Conservation (phyloP, 2,797 vertebrate genomes). For the Synaphobranchus kaupii region DNA sequence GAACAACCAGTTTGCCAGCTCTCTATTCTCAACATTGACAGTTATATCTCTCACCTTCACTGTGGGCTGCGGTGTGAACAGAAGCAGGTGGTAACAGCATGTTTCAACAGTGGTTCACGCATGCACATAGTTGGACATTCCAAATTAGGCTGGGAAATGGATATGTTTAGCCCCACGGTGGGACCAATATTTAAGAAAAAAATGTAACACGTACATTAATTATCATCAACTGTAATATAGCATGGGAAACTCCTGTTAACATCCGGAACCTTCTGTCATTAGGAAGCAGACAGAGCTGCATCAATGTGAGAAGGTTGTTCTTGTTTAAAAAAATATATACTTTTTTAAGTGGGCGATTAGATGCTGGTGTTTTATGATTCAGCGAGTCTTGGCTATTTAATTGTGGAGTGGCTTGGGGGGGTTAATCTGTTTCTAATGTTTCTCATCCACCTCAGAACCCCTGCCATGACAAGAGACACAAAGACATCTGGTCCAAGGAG, state of each 20-base stretch:
- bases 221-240: neutral
- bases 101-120: too few species aligned
- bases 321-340: too few species aligned
- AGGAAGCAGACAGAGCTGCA: too few species aligned
- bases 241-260: neutral
- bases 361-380: neutral
- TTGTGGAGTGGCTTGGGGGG: neutral
- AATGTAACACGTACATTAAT: neutral
- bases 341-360: neutral
- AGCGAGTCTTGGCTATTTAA: neutral
- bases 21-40: too few species aligned
- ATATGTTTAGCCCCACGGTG: too few species aligned
- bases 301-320: too few species aligned
- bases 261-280: neutral
- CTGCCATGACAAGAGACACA: conserved; percentile 85
- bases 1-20: too few species aligned
- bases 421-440: neutral
- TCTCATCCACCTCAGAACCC: conserved; percentile 71
- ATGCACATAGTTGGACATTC: too few species aligned
- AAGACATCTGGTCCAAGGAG: conserved; percentile 89
- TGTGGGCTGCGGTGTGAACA: too few species aligned
- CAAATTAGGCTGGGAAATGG: too few species aligned
- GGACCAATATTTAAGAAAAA: neutral
- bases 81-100: too few species aligned
- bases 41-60: too few species aligned